Conservation (phyloP, 2,888 invertebrate genomes). For the Rhingia campestris region DNA sequence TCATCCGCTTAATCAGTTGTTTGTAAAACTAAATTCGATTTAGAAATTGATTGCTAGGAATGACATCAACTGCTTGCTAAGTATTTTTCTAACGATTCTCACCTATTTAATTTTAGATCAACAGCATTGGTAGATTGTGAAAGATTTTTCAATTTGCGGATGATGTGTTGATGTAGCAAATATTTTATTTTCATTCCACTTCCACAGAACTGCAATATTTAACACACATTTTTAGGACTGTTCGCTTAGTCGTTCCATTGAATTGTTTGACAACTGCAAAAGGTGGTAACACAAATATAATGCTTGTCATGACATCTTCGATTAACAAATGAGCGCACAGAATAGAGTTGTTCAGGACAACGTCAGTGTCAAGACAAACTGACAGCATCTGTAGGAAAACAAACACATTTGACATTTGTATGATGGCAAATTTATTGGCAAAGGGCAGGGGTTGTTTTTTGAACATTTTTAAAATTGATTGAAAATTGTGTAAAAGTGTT, state of each 20-base stretch:
- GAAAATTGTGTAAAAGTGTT: too few species aligned
- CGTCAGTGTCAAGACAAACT: too few species aligned
- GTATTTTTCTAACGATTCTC: conserved; percentile 8
- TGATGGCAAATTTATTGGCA: too few species aligned
- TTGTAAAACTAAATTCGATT: conserved; percentile 18
- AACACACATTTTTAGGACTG: conserved; percentile 42
- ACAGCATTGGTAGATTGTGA: conserved; percentile 28
- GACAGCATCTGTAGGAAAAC: too few species aligned
- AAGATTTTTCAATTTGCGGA: conserved; percentile 1
- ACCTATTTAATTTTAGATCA: conserved; percentile 35
- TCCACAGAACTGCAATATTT: conserved; percentile 37
- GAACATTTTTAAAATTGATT: too few species aligned
- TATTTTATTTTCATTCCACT: conserved; percentile 56
- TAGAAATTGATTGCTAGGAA: neutral
- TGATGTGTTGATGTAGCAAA: conserved; percentile 36
- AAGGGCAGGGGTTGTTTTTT: too few species aligned
- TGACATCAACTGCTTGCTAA: neutral
- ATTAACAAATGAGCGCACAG: neutral
- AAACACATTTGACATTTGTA: too few species aligned
- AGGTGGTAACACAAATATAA: conserved; percentile 28
- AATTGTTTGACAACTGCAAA: neutral
- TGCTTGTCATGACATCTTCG: neutral
- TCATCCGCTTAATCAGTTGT: conserved; percentile 38
- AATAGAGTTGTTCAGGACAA: too few species aligned
- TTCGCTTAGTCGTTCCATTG: conserved; percentile 19